Conservation (phyloP, 2,888 invertebrate species). For the Scaptomyza flava region DNA sequence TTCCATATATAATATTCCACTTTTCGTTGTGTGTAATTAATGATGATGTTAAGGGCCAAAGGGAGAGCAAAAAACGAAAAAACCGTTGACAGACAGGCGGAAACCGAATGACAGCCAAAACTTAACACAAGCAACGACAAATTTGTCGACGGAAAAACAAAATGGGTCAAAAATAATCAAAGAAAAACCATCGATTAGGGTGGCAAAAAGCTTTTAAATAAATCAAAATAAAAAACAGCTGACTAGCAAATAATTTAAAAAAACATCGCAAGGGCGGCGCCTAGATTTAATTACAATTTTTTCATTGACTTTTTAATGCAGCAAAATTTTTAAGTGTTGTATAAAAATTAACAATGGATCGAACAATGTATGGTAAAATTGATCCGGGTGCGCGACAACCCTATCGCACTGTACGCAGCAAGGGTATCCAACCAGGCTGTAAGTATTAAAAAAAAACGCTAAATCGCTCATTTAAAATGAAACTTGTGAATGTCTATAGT, state of each 20-base stretch:
- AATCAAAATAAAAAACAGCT: conserved; percentile 33
- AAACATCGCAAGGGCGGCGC: conserved; percentile 1
- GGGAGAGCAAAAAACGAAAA: conserved; percentile 1
- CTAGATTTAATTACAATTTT: conserved; percentile 16
- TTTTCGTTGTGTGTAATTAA: too few relatives aligned
- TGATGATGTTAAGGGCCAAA: background rate
- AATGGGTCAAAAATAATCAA: conserved; percentile 74
- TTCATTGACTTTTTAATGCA: conserved; percentile 47
- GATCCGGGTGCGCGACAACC: conserved; percentile 93
- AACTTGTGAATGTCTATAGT: conserved; percentile 14
- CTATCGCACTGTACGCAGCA: conserved; percentile 92
- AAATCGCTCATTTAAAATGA: conserved; percentile 38
- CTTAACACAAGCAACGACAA: conserved; percentile 69
- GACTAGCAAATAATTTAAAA: conserved; percentile 8
- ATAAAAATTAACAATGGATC: conserved; percentile 87
- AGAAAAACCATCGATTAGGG: conserved; percentile 22
- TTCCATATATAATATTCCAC: too few relatives aligned
- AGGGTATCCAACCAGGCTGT: conserved; percentile 94
- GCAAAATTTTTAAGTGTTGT: conserved; percentile 40
- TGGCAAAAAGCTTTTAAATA: conserved; percentile 48
- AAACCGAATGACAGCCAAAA: conserved; percentile 64
- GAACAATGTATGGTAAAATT: conserved; percentile 95
- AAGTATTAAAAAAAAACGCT: conserved; percentile 85
- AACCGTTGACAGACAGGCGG: conserved; percentile 51
- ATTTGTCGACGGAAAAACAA: conserved; percentile 73